These are phyloP conservation scores for Erannis defoliaria DNA, from an alignment of 2,888 invertebrate genomes.

Conservation along the genomic window DNA sequence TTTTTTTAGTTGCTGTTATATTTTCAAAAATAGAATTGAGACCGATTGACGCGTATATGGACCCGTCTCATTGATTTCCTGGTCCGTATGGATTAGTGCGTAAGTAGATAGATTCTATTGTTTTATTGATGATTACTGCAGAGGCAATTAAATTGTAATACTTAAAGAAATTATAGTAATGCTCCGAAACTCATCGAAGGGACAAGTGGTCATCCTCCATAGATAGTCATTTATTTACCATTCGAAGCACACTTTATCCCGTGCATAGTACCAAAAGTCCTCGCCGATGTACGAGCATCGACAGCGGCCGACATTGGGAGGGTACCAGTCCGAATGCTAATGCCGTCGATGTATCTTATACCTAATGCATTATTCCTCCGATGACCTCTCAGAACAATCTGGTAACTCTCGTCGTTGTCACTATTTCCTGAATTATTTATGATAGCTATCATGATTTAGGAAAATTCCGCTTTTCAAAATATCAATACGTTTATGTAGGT, in stretches of 20 bases:
- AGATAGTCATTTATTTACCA: constrained; percentile 55
- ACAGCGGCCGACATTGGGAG: constrained; percentile 72
- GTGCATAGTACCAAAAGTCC: constrained; percentile 41
- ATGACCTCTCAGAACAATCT: constrained; percentile 61
- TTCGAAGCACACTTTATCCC: constrained; percentile 59
- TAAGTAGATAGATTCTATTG: too few relatives aligned
- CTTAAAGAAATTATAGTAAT: not conserved
- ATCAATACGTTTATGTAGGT: constrained; percentile 10
- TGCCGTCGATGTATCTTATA: constrained; percentile 46
- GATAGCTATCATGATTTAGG: constrained; percentile 28
- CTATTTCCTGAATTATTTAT: constrained; percentile 54
- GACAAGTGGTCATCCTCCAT: constrained; percentile 51
- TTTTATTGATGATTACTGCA: too few relatives aligned
- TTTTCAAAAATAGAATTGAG: too few relatives aligned
- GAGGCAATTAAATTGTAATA: not conserved
- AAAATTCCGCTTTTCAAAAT: constrained; percentile 38
- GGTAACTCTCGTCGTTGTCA: constrained; percentile 54
- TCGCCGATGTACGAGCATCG: constrained; percentile 61
- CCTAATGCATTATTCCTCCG: constrained; percentile 60
- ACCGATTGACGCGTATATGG: too few relatives aligned
- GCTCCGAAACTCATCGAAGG: constrained; percentile 44
- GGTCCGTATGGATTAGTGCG: too few relatives aligned
- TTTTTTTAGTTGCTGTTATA: too few relatives aligned
- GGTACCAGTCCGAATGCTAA: constrained; percentile 66
- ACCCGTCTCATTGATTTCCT: too few relatives aligned